A percentile compares a stretch with the other conserved stretches of the same genome.
phyloP scores from a whole-genome alignment of 2,797 vertebrate species.

The Coranthus polyacanthus region DNA sequence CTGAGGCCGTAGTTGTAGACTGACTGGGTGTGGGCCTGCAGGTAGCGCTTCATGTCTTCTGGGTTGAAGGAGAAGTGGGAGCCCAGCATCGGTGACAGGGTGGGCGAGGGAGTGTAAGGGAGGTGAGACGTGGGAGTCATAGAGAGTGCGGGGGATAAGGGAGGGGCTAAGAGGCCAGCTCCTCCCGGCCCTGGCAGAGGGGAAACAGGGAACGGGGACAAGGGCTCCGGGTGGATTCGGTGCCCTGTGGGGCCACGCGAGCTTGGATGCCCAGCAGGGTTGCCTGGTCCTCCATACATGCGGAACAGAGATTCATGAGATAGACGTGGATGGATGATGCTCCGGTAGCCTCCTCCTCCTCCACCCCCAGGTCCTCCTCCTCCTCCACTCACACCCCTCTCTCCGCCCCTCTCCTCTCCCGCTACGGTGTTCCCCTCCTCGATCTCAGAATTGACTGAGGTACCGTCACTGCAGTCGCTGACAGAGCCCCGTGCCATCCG shows the following conservation, averaged over 20 bases:
- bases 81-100: conserved; percentile 91
- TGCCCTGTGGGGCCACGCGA: conserved; percentile 84
- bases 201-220: conserved; percentile 93
- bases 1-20: conserved; percentile 96
- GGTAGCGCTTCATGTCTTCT: conserved; percentile 95
- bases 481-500: conserved; percentile 90
- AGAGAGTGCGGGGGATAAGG: conserved; percentile 91
- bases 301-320: conserved; percentile 90
- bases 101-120: conserved; percentile 92
- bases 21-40: conserved; percentile 94
- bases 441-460: conserved; percentile 90
- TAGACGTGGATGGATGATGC: conserved; percentile 85
- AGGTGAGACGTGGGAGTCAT: conserved; percentile 91
- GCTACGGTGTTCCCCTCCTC: conserved; percentile 87
- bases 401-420: conserved; percentile 73
- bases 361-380: conserved; percentile 72
- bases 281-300: conserved; percentile 85
- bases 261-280: conserved; percentile 73
- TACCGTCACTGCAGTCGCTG: conserved; percentile 94
- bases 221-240: conserved; percentile 88
- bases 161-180: conserved; percentile 84
- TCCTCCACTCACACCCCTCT: conserved; percentile 62
- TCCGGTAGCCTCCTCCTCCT: conserved; percentile 72
- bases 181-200: conserved; percentile 88
- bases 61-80: conserved; percentile 95